Conservation (phyloP, 1,140 invertebrate genomes). For the Dinoponera quadriceps region DNA sequence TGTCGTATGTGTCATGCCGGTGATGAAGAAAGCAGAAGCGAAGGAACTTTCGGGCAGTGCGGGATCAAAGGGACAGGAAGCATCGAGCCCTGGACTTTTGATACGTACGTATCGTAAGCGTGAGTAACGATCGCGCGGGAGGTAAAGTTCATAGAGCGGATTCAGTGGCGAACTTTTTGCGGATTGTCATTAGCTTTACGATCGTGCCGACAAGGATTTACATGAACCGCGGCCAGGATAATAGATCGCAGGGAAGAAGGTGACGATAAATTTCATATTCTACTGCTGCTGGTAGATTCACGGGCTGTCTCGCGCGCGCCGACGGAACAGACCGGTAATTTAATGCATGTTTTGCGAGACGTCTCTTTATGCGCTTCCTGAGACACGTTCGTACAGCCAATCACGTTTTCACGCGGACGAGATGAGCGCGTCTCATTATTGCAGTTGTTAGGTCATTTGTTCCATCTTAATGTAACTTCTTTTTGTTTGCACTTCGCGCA, state of each 20-base stretch:
- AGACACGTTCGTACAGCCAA: conserved; percentile 53
- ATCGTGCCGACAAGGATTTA: conserved; percentile 74
- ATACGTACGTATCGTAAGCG: neutral
- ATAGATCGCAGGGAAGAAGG: conserved; percentile 72
- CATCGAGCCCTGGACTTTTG: neutral
- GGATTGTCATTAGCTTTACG: conserved; percentile 79
- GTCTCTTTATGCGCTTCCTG: conserved; percentile 64
- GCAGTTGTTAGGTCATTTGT: conserved; percentile 42
- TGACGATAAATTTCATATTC: conserved; percentile 82
- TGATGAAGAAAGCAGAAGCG: neutral
- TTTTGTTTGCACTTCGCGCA: neutral
- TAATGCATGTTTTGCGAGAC: conserved; percentile 72
- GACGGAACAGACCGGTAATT: conserved; percentile 65
- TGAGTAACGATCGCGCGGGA: neutral
- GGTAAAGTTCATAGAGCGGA: conserved; percentile 29
- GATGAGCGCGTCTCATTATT: conserved; percentile 62
- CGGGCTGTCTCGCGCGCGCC: conserved; percentile 56
- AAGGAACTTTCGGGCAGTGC: conserved; percentile 1
- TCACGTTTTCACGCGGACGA: conserved; percentile 68
- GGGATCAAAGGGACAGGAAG: conserved; percentile 33
- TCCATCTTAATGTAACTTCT: conserved; percentile 33
- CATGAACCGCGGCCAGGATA: conserved; percentile 71
- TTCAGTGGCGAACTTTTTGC: conserved; percentile 46
- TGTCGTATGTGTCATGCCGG: neutral
- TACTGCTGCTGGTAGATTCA: conserved; percentile 75